Evolutionary conservation across 2,797 vertebrate genomes (phyloP).

Genomic region (Danio kyathit): DNA sequence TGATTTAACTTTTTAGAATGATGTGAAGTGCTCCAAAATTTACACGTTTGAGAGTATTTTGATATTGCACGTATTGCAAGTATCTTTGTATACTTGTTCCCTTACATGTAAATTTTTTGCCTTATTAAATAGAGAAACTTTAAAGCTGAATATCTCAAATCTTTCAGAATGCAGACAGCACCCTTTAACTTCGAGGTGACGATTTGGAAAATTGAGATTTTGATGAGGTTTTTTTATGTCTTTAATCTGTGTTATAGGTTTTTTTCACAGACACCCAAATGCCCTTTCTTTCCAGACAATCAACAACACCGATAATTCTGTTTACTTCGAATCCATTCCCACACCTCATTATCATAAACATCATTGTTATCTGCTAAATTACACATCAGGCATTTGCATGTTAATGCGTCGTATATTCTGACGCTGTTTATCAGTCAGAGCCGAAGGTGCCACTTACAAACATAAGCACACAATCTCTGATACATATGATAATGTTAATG

Average conservation of each 20-base stretch:
- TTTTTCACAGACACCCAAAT: conserved; percentile 3
- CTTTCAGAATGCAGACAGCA: too few relatives aligned
- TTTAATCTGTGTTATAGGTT: conserved; percentile 42
- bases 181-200: too few relatives aligned
- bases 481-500: not conserved
- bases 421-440: conserved; percentile 26
- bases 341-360: conserved; percentile 43
- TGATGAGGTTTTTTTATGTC: conserved; percentile 17
- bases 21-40: too few relatives aligned
- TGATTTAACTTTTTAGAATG: too few relatives aligned
- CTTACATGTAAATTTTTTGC: too few relatives aligned
- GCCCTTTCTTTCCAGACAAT: conserved; percentile 6
- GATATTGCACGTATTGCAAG: too few relatives aligned
- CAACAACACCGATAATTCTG: conserved; percentile 9
- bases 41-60: too few relatives aligned
- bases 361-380: conserved; percentile 55
- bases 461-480: conserved; percentile 2
- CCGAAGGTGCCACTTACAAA: not conserved
- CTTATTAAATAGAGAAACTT: too few relatives aligned
- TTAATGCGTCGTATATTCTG: conserved; percentile 26
- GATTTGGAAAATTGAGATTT: not conserved
- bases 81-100: too few relatives aligned
- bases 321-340: conserved; percentile 38
- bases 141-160: too few relatives aligned
- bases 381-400: conserved; percentile 45